Conservation (phyloP, 2,888 invertebrate genomes). For the Leptura quadrifasciata region DNA sequence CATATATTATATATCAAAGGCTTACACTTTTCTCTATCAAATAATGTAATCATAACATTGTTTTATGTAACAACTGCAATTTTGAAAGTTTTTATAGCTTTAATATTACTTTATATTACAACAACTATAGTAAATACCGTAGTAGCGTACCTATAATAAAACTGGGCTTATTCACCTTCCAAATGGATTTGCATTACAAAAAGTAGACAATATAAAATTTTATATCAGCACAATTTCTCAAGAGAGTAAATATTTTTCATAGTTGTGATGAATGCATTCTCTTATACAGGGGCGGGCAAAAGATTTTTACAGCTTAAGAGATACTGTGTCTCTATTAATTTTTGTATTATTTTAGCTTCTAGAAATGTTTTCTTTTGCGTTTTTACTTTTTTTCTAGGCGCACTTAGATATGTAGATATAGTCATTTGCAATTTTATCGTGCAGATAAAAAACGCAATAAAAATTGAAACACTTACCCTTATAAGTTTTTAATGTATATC, state of each 20-base stretch:
- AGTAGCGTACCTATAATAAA: constrained; percentile 28
- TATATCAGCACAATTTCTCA: constrained; percentile 57
- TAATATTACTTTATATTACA: constrained; percentile 5
- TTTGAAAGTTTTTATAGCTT: constrained; percentile 18
- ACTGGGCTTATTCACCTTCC: constrained; percentile 47
- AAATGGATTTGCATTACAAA: constrained; percentile 50
- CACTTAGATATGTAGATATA: too few species aligned
- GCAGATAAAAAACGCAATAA: too few species aligned
- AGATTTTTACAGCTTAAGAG: too few species aligned
- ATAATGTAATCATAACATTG: neutral
- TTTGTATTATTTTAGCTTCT: too few species aligned
- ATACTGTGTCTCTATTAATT: too few species aligned
- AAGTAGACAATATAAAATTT: constrained; percentile 55
- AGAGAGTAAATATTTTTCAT: constrained; percentile 46
- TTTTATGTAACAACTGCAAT: neutral
- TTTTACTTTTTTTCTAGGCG: too few species aligned
- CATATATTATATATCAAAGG: neutral
- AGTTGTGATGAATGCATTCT: constrained; percentile 19
- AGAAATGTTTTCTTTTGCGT: too few species aligned
- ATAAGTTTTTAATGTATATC: too few species aligned
- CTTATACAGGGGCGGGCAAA: neutral
- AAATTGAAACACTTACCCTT: too few species aligned
- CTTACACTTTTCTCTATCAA: neutral
- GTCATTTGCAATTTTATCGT: too few species aligned
- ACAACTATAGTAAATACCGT: neutral